phyloP scores from a whole-genome alignment of 2,888 invertebrate species.

The Chromoteleia sp. region DNA sequence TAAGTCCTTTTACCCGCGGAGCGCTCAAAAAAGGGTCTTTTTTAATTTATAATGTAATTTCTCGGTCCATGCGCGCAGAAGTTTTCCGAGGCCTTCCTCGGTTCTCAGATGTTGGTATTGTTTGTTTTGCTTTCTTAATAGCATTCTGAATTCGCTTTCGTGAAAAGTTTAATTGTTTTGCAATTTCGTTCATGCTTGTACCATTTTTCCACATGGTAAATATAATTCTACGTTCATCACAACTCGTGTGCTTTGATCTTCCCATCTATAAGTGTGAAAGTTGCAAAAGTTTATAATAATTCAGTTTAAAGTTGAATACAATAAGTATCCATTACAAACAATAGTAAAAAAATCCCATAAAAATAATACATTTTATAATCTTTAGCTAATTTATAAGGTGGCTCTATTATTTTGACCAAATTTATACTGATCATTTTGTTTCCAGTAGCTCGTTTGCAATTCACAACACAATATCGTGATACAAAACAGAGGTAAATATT shows the following conservation, averaged over 20 bases:
- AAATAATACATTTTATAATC: slow-evolving; percentile 1
- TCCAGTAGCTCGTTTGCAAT: neutral
- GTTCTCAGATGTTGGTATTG: slow-evolving; percentile 18
- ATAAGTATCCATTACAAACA: neutral
- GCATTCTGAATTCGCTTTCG: slow-evolving; percentile 21
- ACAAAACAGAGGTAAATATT: no score
- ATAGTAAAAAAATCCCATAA: neutral
- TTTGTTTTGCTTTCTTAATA: slow-evolving; percentile 22
- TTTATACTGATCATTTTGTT: slow-evolving; percentile 1
- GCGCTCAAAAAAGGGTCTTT: slow-evolving; percentile 12
- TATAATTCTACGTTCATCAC: slow-evolving; percentile 12
- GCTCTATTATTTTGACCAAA: no score
- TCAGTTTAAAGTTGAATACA: neutral
- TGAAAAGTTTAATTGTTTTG: slow-evolving; percentile 16
- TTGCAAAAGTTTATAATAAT: slow-evolving; percentile 11
- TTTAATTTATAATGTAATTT: slow-evolving; percentile 14
- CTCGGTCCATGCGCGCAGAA: slow-evolving; percentile 19
- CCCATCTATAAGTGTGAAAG: slow-evolving; percentile 12
- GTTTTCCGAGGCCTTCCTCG: slow-evolving; percentile 41
- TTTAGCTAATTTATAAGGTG: neutral
- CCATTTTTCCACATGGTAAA: slow-evolving; percentile 26
- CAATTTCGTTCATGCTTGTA: slow-evolving; percentile 66
- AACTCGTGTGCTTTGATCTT: slow-evolving; percentile 12
- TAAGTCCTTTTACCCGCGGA: neutral
- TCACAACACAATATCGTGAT: slow-evolving; percentile 2